Evolutionary conservation across 2,888 invertebrate species (phyloP), one percentile per base, ranked within the genome.

Genomic region (Drosophila helvetica): DNA sequence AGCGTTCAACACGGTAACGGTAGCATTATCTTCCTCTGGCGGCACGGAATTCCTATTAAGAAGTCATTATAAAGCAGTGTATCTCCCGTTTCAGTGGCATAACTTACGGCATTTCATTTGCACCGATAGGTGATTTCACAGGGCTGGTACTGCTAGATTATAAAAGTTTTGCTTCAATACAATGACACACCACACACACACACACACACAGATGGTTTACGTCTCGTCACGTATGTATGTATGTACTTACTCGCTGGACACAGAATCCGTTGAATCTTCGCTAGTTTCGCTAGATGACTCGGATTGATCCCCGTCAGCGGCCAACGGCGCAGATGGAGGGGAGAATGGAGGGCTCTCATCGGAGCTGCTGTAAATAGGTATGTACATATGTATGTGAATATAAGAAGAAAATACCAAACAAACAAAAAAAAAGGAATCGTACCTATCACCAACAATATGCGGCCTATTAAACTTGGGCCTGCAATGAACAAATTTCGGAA

Each of bases 381-480:
- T 7, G 25, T 7, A 25, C 7, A 25, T 25, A 25, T 25, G 25
- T 38, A 15, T 2, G 38, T n/a, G 2, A 38, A n/a, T 38, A n/a
- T 38, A 38, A 25, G n/a, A 25, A 25, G 22, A 25, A n/a, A n/a
- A n/a, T n/a, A 3, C 17, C 19, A n/a, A n/a, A 38, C 7, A 52
- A 19, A 19, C 42, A 42, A 9, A 3, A 2, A n/a, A 48, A 3
- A n/a, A 38, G n/a, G 2, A 38, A 1, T 18, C 12, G 7, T 59
- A 68, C 18, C 70, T 22, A 8, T 81, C 83, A 1, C 73, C 83
- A n/a, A 80, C 80, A 59, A 83, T 66, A 10, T 81, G 74, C 1
- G 66, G 12, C 1, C 33, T 10, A 33, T 1, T 4, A 4, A 3
- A 12, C 4, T 12, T 33, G 1, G 12, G 65, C 79, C 79, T 79